Base-by-base conservation (phyloP, 2,888 invertebrate genomes). In the Resseliella maxima region DNA sequence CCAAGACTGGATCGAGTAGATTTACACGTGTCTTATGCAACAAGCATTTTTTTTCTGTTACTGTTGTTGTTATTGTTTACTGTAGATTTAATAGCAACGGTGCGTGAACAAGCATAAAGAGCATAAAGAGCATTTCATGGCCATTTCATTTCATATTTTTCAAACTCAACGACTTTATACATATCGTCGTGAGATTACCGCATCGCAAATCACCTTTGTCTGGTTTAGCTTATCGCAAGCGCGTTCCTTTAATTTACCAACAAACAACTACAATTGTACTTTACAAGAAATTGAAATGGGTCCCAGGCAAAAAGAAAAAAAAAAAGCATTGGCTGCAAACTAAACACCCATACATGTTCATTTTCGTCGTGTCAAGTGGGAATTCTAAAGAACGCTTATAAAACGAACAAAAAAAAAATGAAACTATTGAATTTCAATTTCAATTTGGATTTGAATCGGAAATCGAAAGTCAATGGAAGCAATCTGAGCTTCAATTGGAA, bases 81-180 rank as follows among this genome's bases (percentile, higher is more conserved):
- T n/a, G 24, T 24, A 59, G 2, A 59, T 24, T 12, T 21, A 50
- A 50, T 21, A 50, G 24, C 3, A 27, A 72, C 12, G 31, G 15
- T 15, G 15, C 72, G 72, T 72, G 72, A 59, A 24, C 24, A 24
- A 21, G 21, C 27, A 59, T 24, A 72, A 27, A n/a, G n/a, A n/a
- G n/a, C n/a, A n/a, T n/a, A n/a, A 72, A 72, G 72, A 72, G 72
- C 31, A 72, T 72, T 72, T 72, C 72, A 72, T 72, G 72, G 72
- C 31, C 72, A 15, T 31, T 2, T 3, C 15, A 10, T 35, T 1
- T 72, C 2, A 50, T 50, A 18, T 41, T 41, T 41, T n/a, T n/a
- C n/a, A n/a, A n/a, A n/a, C n/a, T n/a, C n/a, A n/a, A n/a, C n/a
- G n/a, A n/a, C n/a, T n/a, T n/a, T n/a, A n/a, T n/a, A n/a, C n/a